Evolutionary conservation across 2,888 invertebrate genomes (phyloP), one percentile per base, ranked within the genome.

Genomic region (Agrochola macilenta): DNA sequence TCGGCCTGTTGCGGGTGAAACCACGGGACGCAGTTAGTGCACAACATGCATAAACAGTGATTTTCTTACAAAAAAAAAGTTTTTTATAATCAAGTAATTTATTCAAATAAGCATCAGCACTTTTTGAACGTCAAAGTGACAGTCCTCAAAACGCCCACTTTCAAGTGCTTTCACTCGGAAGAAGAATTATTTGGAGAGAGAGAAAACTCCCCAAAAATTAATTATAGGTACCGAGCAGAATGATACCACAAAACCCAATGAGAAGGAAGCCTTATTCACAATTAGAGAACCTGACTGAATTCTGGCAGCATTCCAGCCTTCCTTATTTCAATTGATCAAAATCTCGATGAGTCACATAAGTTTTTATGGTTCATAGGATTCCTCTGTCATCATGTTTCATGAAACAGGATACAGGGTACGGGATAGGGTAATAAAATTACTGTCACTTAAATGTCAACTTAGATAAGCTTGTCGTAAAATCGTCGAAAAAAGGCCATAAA

Each of bases 391-490:
- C 63, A 58, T 57, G 35, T 49, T 23, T 23, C 57, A 64, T 49
- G 74, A 43, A 66, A 65, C 66, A 79, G 83, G 79, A 86, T 76
- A 69, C n/a, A 52, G 3, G 23, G 8, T 72, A 35, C 64, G 78
- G 68, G 35, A 54, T 64, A 46, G 69, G 64, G 74, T 87, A 58
- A 69, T 87, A 84, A 88, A 81, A 84, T 87, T 49, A 79, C 78
- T 78, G 79, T 76, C 79, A 79, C 76, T 78, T 76, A 72, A 61
- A 84, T 64, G 54, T 75, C 69, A 69, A 69, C 74, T 64, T 61
- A 72, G 74, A 88, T 87, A 88, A 81, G 74, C 64, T 74, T 11
- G 74, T 88, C 89, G 72, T 87, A 88, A 88, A 88, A 61, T 52
- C 12, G 30, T 23, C 3, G 46, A 61, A 30, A 84, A 65, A 64